Conservation (phyloP, 2,888 invertebrate species). For the Germaria angustata region DNA sequence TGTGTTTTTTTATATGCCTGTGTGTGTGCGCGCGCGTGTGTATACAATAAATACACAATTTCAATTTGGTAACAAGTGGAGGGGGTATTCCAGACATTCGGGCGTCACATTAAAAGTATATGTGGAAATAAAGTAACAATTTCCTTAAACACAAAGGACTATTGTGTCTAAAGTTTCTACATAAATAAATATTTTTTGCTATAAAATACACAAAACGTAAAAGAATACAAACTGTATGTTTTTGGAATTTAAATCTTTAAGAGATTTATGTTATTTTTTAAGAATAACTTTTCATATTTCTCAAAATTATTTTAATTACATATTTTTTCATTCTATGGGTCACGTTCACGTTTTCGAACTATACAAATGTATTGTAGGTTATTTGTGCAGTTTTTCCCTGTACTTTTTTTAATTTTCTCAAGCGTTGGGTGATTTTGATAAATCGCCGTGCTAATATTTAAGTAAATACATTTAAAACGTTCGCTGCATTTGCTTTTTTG, state of each 20-base stretch:
- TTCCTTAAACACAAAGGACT: conserved; percentile 45
- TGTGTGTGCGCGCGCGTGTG: neutral
- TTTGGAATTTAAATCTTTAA: conserved; percentile 8
- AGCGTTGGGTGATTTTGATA: conserved; percentile 50
- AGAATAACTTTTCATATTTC: neutral
- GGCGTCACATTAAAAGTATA: conserved; percentile 56
- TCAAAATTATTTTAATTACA: neutral
- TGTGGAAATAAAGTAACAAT: conserved; percentile 38
- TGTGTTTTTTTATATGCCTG: neutral
- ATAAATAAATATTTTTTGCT: conserved; percentile 41
- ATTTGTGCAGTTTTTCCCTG: conserved; percentile 4
- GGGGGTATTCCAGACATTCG: conserved; percentile 61
- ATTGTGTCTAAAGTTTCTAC: neutral
- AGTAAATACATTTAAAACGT: conserved; percentile 40
- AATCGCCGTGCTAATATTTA: conserved; percentile 38
- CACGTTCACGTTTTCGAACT: conserved; percentile 35
- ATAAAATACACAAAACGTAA: neutral
- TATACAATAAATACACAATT: conserved; percentile 20
- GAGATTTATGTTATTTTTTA: neutral
- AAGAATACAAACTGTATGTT: neutral
- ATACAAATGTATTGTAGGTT: neutral
- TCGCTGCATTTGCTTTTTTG: conserved; percentile 1
- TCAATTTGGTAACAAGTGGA: conserved; percentile 48
- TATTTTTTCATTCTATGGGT: conserved; percentile 16
- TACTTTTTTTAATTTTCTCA: conserved; percentile 24